Evolutionary conservation across 1,140 invertebrate species (phyloP), one percentile per base, ranked within the genome.

Genomic region (Bombus sibiricus): DNA sequence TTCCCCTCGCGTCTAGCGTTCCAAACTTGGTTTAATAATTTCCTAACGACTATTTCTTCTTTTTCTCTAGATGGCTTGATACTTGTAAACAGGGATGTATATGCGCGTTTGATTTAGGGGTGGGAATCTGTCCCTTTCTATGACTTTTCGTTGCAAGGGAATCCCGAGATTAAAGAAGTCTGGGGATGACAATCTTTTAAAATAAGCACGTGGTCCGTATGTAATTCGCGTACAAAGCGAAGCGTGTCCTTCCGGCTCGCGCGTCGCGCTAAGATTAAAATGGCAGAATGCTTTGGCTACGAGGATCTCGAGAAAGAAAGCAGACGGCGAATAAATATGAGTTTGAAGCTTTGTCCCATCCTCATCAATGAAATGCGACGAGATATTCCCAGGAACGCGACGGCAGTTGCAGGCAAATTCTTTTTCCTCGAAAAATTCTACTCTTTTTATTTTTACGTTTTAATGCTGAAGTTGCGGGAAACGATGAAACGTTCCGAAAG

Each of bases 171-270:
- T 90, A 90, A 90, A 90, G 89, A 88, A 76, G 86, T 81, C 82
- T 90, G 85, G 53, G 64, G 72, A 59, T 80, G 88, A 90, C 86
- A 90, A 88, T 90, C 86, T 90, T 90, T 90, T 88, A 90, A 90
- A 90, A 90, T 88, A 90, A 90, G 80, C 82, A 82, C 78, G 85
- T 32, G 82, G 71, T 77, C 43, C 64, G 79, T 41, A 43, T 71
- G 43, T 89, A 90, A 89, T 90, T 89, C 83, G 81, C 81, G 69
- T 81, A 41, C 59, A 73, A 39, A 87, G 78, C 78, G 68, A n/a
- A 74, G 39, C n/a, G 59, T 66, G 78, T 69, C 32, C 68, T 41
- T 53, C 47, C 47, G 47, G 47, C 18, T 53, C 47, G 47, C 47
- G 18, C 47, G 47, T 53, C 80, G 37, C 53, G 71, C 22, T 59